Evolutionary conservation across 2,113 vertebrate genomes (phyloP).

Genomic region (Actenoides hombroni): DNA sequence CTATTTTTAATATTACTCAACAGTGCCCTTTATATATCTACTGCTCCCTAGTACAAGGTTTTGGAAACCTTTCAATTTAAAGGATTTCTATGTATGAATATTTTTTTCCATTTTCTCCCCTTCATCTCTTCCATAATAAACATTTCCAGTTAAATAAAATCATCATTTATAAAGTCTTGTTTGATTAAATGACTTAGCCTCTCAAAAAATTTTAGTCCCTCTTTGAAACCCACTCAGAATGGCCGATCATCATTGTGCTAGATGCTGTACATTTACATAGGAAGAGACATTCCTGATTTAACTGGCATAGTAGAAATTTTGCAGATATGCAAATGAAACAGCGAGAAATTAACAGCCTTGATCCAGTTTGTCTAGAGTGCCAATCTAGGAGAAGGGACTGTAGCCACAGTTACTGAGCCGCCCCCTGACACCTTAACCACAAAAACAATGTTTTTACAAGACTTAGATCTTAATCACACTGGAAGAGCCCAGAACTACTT

Average conservation of each 20-base stretch:
- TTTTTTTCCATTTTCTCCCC: background rate
- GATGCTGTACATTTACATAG: background rate
- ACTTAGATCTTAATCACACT: background rate
- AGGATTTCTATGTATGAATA: background rate
- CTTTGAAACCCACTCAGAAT: background rate
- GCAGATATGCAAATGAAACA: background rate
- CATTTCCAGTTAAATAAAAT: background rate
- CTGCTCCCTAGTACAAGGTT: background rate
- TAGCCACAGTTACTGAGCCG: background rate
- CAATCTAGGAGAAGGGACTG: background rate
- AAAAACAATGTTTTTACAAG: background rate
- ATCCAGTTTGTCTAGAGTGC: background rate
- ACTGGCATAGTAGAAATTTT: background rate
- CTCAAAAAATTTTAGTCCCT: background rate
- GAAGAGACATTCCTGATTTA: background rate
- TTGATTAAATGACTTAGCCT: background rate
- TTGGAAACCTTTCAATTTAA: background rate
- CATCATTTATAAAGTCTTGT: background rate
- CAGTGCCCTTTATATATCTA: slow-evolving; percentile 1
- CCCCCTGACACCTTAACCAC: background rate
- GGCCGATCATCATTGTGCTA: background rate
- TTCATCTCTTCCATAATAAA: background rate
- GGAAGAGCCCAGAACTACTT: background rate
- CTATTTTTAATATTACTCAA: slow-evolving; percentile 57
- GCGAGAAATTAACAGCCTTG: background rate